These are phyloP conservation scores for Brachyistius frenatus DNA, from an alignment of 2,113 vertebrate species.

Conservation along the genomic window DNA sequence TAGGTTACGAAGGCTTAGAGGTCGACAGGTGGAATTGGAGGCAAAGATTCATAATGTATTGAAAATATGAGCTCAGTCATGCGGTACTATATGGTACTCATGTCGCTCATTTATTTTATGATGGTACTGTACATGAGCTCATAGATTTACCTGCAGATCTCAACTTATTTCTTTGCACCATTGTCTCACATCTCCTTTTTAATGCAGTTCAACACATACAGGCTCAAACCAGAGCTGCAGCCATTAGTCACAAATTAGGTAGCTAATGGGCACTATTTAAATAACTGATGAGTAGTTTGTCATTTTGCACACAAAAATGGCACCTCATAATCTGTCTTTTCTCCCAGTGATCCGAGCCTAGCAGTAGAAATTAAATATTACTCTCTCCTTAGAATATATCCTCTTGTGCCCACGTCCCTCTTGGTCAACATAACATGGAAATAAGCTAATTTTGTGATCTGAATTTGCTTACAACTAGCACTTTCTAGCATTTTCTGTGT, in stretches of 20 bases:
- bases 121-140: neutral
- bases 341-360: neutral
- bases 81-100: neutral
- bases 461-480: slow-evolving; percentile 15
- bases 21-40: slow-evolving; percentile 11
- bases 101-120: neutral
- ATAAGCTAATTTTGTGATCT: slow-evolving; percentile 24
- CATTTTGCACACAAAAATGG: neutral
- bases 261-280: slow-evolving; percentile 3
- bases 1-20: neutral
- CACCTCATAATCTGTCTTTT: neutral
- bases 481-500: slow-evolving; percentile 7
- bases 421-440: slow-evolving; percentile 1
- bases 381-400: neutral
- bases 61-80: neutral
- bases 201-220: neutral
- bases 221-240: neutral
- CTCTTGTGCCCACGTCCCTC: neutral
- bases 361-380: neutral
- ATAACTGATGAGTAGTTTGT: neutral
- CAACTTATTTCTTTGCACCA: neutral
- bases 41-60: neutral
- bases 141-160: neutral
- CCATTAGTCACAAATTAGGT: neutral
- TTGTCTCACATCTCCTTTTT: slow-evolving; percentile 7